Base-by-base conservation (phyloP, 1,140 invertebrate genomes). In the Atta colombica region DNA sequence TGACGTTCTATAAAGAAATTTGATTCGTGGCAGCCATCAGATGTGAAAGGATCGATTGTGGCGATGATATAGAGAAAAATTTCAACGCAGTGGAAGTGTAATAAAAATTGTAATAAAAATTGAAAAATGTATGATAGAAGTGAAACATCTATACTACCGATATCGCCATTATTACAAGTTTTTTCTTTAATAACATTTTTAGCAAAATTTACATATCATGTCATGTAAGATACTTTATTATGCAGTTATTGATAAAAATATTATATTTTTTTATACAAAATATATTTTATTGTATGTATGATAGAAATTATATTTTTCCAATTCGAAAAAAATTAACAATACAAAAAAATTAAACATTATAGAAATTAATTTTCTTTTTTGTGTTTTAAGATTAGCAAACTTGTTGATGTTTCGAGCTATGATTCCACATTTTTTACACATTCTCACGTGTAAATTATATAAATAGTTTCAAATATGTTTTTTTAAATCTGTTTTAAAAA, bases 1-100 rank as follows among this genome's bases (percentile, higher is more conserved):
- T 81, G 77, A 69, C 65, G 65, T 58, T 21, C 31, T 69, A 21
- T 39, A 55, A 81, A 81, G 65, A 81, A 81, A 81, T 81, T 81
- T 51, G 77, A 81, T 81, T 81, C 77, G 65, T 80, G 28, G 77
- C 63, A 49, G 63, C n/a, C 28, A 61, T 80, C 63, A 49, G 16
- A 39, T 39, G 31, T 81, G 65, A 81, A 81, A 81, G 49, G 21
- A 31, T 81, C 77, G 65, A 35, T 69, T 81, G 77, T 69, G 63
- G 49, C 31, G 49, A 18, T 58, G 51, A 71, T 58, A 65, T 81
- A 71, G 77, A 35, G 65, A 81, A 81, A 71, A 69, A 51, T 55
- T 49, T 69, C 14, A 21, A n/a, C 21, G 31, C 49, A 49, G 1
- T 25, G 28, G 77, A 80, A 80, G 63, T 39, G 63, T 25, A 25